Base-by-base conservation (phyloP, 2,797 vertebrate genomes). In the Myioborus melanocephalus region DNA sequence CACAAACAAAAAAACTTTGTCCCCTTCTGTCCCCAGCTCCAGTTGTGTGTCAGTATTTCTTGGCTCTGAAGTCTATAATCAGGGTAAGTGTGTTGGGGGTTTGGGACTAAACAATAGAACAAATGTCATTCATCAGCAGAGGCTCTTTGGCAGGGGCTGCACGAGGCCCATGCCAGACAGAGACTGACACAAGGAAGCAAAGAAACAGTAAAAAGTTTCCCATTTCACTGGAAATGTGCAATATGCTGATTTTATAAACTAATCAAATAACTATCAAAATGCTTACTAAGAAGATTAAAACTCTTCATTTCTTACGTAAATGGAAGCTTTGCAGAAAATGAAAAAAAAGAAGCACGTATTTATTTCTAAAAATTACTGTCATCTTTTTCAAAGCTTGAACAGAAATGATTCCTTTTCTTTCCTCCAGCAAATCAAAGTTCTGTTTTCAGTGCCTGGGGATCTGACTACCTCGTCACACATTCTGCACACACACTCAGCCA, bases 21-120 rank as follows among this genome's bases (percentile, higher is more conserved):
- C 72, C 78, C 56, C 26, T 82, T 92, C 59, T 66, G 41, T 93
- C 63, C 81, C 59, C 64, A 60, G 2, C 78, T 81, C 57, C 50
- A 43, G 72, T 70, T 93, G 65, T 88, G 2, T 47, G 71, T 81
- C 66, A 63, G 61, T 57, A 32, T 94, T 86, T 83, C 87, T 61
- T 94, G 91, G 79, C 93, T 89, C 76, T 66, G 53, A 56, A 91
- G 30, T 63, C 83, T 88, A 9, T 95, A 90, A 95, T 90, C 66
- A 88, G 65, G 49, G 43, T 76, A 78, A 95, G 57, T 81, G 66
- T 32, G 27, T 90, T 72, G 85, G 72, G 71, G 71, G 32, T 17
- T 78, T 94, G 82, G 87, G 61, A 81, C 76, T 72, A 93, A 93
- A 93, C 89, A 93, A 59, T 59, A 47, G 80, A 55, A 88, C 69